These are phyloP conservation scores for Drosophila fungiperda DNA, from an alignment of 2,888 invertebrate species.

Conservation along the genomic window DNA sequence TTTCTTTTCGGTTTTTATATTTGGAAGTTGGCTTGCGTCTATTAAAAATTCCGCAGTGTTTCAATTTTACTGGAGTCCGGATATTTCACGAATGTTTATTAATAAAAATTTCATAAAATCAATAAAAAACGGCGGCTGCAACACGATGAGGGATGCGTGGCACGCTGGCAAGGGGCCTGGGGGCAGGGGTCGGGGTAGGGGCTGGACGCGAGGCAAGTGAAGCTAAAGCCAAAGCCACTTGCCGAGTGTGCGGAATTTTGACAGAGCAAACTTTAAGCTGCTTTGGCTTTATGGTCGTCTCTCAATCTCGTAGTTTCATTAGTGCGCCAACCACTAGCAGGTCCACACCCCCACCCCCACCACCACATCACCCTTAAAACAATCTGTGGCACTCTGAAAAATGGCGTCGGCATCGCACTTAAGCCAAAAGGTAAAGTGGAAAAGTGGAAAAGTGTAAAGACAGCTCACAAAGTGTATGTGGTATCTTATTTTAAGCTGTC, in stretches of 20 bases:
- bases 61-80: conserved; percentile 52
- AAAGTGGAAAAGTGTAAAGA: conserved; percentile 48
- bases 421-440: conserved; percentile 62
- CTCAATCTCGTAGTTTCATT: conserved; percentile 56
- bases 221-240: conserved; percentile 16
- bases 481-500: conserved; percentile 68
- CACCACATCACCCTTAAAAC: not conserved
- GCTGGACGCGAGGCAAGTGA: conserved; percentile 1
- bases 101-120: conserved; percentile 78
- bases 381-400: conserved; percentile 57
- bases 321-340: conserved; percentile 28
- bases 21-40: conserved; percentile 39
- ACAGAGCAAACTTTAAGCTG: conserved; percentile 42
- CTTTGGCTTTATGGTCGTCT: conserved; percentile 34
- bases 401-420: conserved; percentile 48
- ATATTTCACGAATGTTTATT: conserved; percentile 80
- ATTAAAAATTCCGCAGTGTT: conserved; percentile 71
- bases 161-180: too few relatives aligned
- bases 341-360: not conserved
- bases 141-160: conserved; percentile 1
- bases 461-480: conserved; percentile 67
- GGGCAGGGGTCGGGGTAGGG: not conserved
- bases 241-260: conserved; percentile 17
- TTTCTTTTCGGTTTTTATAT: conserved; percentile 13
- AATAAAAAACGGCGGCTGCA: conserved; percentile 50